phyloP scores from a whole-genome alignment of 2,113 vertebrate genomes.

The Penelope pileata region DNA sequence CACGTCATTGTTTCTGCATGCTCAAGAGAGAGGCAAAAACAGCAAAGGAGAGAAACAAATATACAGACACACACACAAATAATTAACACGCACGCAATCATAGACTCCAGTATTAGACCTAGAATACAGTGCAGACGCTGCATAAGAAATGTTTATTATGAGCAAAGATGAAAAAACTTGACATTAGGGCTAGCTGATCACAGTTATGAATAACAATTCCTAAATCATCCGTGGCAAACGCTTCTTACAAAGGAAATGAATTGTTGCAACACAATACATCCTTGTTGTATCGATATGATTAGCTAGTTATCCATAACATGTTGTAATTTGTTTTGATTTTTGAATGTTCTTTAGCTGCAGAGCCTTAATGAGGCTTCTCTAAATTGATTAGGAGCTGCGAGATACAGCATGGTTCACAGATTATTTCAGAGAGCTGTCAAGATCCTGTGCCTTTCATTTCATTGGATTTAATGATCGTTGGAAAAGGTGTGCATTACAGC shows the following conservation, averaged over 20 bases:
- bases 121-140: background rate
- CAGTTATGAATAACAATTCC: constrained; percentile 75
- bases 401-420: constrained; percentile 83
- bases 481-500: constrained; percentile 88
- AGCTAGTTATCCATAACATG: constrained; percentile 81
- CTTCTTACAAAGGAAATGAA: constrained; percentile 76
- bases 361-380: constrained; percentile 83
- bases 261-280: constrained; percentile 74
- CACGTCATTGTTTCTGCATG: constrained; percentile 46
- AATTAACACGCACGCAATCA: constrained; percentile 43
- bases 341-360: constrained; percentile 80
- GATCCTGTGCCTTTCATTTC: constrained; percentile 88
- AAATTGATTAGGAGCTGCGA: constrained; percentile 89
- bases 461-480: constrained; percentile 92
- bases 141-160: constrained; percentile 60
- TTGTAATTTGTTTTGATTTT: constrained; percentile 88
- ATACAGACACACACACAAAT: background rate
- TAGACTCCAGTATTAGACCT: constrained; percentile 31
- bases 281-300: constrained; percentile 80
- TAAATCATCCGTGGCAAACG: constrained; percentile 74
- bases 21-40: background rate
- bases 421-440: constrained; percentile 90
- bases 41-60: constrained; percentile 27
- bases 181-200: constrained; percentile 32
- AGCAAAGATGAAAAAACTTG: constrained; percentile 51